These are phyloP conservation scores for Asteroscopus sphinx DNA, from an alignment of 2,888 invertebrate genomes.

Conservation along the genomic window DNA sequence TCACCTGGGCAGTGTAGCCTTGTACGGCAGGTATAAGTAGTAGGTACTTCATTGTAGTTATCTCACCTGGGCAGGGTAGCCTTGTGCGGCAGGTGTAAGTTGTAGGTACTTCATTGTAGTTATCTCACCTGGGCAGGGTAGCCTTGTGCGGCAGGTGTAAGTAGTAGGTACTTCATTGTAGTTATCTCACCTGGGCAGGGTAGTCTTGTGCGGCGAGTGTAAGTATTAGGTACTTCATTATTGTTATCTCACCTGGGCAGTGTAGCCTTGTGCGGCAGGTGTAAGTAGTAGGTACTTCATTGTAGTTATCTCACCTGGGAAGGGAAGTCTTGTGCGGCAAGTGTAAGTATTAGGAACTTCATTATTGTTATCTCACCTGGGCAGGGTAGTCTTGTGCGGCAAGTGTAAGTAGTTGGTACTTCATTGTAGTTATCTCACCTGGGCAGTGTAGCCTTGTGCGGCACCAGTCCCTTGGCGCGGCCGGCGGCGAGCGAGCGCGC, in stretches of 20 bases:
- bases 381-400: neutral
- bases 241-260: too few relatives aligned
- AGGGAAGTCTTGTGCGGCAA: too few relatives aligned
- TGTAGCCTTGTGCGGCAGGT: too few relatives aligned
- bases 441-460: conserved; percentile 41
- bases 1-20: conserved; percentile 17
- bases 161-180: conserved; percentile 99
- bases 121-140: conserved; percentile 96
- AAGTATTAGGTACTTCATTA: too few relatives aligned
- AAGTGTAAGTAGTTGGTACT: neutral
- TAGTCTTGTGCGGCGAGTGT: too few relatives aligned
- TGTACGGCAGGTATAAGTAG: neutral
- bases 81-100: conserved; percentile 46
- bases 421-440: conserved; percentile 25
- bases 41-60: too few relatives aligned
- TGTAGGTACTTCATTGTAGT: conserved; percentile 74
- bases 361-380: too few relatives aligned
- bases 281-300: too few relatives aligned
- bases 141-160: conserved; percentile 77
- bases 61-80: conserved; percentile 16
- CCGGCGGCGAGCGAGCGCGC: conserved; percentile 91
- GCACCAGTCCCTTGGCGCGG: conserved; percentile 57
- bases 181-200: neutral
- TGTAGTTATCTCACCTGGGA: too few relatives aligned
- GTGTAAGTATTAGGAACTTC: too few relatives aligned